Base-by-base conservation (phyloP, 2,888 invertebrate species). In the Euphydryas editha region DNA sequence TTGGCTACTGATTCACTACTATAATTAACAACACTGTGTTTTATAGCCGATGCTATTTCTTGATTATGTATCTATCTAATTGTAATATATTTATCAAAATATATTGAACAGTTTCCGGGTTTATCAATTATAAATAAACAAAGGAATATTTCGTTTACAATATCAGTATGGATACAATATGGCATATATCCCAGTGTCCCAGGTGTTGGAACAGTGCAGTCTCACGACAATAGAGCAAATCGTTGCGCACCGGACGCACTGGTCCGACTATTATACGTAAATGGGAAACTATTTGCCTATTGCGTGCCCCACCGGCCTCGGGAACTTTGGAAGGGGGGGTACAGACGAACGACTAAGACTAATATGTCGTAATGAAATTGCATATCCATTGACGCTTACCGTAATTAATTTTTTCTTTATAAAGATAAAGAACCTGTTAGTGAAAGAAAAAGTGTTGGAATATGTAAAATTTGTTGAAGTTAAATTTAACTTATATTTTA, bases 281-380 rank as follows among this genome's bases (percentile, higher is more conserved):
- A 88, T 88, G 88, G 89, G 88, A 85, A 86, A 88, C 83, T 78
- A 78, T 85, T 85, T 81, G 85, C 81, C 86, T 86, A 86, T 83
- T 82, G 82, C 75, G 67, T 72, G 77, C 78, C 85, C 86, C 85
- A 80, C 76, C 75, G 67, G 68, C 71, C 73, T 68, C 72, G 71
- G 67, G 62, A 68, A 68, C 63, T 65, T 69, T 21, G 65, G 44
- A 58, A 68, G 59, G 65, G 62, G 15, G 37, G 30, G 56, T 11
- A 10, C 20, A 58, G 21, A 55, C 57, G 59, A 15, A 21, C 60
- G 51, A 51, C 44, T 67, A 47, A 47, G 47, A 21, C 6, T 54
- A n/a, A 46, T 21, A 24, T 54, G 36, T 59, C 11, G 13, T 59
- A 24, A 51, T 21, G 17, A 17, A 4, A 47, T 39, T 39, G 30